A percentile compares a stretch with the other conserved stretches of the same genome.
Evolutionary conservation across 2,888 invertebrate species (phyloP).

Genomic region (Tetranychus truncatus): DNA sequence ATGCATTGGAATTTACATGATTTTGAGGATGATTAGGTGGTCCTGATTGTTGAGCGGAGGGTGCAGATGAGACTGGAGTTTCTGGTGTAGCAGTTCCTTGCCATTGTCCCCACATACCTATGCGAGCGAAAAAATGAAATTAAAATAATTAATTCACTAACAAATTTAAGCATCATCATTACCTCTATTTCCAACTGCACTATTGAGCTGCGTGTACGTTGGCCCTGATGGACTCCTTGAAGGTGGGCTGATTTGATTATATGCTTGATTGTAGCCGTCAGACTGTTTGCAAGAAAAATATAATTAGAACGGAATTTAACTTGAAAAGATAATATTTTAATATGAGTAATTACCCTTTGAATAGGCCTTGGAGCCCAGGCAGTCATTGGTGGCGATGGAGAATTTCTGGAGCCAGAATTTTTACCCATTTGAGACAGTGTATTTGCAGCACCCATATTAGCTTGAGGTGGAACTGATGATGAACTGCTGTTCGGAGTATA

Average conservation of each 20-base stretch:
- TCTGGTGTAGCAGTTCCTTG: slow-evolving; percentile 32
- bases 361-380: slow-evolving; percentile 41
- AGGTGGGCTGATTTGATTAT: slow-evolving; percentile 48
- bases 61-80: slow-evolving; percentile 23
- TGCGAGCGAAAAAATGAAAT: not conserved
- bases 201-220: slow-evolving; percentile 58
- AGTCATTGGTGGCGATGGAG: slow-evolving; percentile 42
- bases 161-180: slow-evolving; percentile 2
- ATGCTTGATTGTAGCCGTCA: slow-evolving; percentile 48
- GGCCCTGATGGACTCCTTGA: slow-evolving; percentile 64
- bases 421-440: slow-evolving; percentile 46
- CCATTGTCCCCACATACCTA: slow-evolving; percentile 42
- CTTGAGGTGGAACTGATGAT: slow-evolving; percentile 14
- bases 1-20: slow-evolving; percentile 23
- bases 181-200: slow-evolving; percentile 34
- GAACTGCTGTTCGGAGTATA: slow-evolving; percentile 24
- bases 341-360: slow-evolving; percentile 38
- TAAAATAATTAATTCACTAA: not conserved
- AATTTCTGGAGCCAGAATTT: slow-evolving; percentile 48
- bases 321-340: not conserved
- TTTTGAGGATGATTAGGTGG: slow-evolving; percentile 22
- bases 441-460: slow-evolving; percentile 21
- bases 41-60: not conserved
- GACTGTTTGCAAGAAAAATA: slow-evolving; percentile 38
- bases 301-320: not conserved